Evolutionary conservation across 1,140 invertebrate species (phyloP).

Genomic region (Bursaphelenchus mucronatus): DNA sequence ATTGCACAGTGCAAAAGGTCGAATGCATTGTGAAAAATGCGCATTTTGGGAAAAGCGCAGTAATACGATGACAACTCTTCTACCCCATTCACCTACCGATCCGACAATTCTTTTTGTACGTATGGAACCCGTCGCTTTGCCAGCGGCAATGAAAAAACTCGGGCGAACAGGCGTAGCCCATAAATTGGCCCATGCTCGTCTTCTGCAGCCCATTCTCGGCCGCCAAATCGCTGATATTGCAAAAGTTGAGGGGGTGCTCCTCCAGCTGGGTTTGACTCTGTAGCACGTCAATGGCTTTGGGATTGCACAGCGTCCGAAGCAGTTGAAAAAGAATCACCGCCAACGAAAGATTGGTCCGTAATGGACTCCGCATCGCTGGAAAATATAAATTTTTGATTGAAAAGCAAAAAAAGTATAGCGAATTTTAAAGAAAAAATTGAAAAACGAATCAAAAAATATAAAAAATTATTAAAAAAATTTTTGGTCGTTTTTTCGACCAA

Average conservation of each 20-base stretch:
- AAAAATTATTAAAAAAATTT: too few relatives aligned
- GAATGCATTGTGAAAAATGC: constrained; percentile 1
- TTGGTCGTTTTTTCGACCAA: too few relatives aligned
- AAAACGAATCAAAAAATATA: too few relatives aligned
- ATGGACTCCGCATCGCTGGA: too few relatives aligned
- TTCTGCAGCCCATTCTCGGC: constrained; percentile 37
- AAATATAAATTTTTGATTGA: too few relatives aligned
- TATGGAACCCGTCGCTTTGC: constrained; percentile 55
- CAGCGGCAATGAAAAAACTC: constrained; percentile 60
- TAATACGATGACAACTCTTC: too few relatives aligned
- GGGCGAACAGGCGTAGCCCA: constrained; percentile 52
- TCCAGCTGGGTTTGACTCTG: constrained; percentile 33
- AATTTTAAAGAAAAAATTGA: too few relatives aligned
- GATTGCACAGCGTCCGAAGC: neutral
- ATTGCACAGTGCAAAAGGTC: too few relatives aligned
- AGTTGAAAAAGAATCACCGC: too few relatives aligned
- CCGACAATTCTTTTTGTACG: constrained; percentile 54
- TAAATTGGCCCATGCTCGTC: constrained; percentile 54
- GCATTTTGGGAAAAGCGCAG: too few relatives aligned
- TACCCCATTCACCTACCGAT: constrained; percentile 30
- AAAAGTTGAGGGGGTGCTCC: constrained; percentile 44
- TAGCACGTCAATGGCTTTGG: constrained; percentile 31
- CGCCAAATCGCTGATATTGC: constrained; percentile 44
- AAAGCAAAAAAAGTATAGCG: too few relatives aligned
- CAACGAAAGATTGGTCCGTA: too few relatives aligned